Evolutionary conservation across 1,140 invertebrate species (phyloP).

Genomic region (Drosophila trapezifrons): DNA sequence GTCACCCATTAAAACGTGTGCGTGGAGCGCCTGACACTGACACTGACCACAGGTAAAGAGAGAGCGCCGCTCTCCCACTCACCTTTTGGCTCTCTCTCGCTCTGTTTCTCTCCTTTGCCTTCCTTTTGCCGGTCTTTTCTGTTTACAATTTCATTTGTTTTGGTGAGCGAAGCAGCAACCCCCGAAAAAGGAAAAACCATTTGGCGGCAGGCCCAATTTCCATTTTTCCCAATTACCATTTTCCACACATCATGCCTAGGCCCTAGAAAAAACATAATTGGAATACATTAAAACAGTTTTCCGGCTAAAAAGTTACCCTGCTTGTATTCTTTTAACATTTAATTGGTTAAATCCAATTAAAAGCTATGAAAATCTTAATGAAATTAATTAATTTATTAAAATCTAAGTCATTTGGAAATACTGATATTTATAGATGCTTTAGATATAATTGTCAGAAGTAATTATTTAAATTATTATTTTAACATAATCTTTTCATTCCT

Average conservation of each 20-base stretch:
- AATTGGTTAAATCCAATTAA: background rate
- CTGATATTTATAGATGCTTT: background rate
- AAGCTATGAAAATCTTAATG: background rate
- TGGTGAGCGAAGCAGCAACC: conserved; percentile 31
- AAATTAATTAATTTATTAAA: background rate
- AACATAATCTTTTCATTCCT: background rate
- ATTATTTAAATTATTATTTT: background rate
- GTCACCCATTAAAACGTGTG: conserved; percentile 46
- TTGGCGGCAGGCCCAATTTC: conserved; percentile 39
- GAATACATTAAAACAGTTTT: conserved; percentile 16
- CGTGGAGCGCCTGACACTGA: conserved; percentile 60
- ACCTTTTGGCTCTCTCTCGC: conserved; percentile 25
- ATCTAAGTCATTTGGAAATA: background rate
- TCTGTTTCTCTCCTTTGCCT: conserved; percentile 6
- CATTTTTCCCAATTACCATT: conserved; percentile 7
- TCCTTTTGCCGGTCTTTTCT: conserved; percentile 60
- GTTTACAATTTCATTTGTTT: conserved; percentile 67
- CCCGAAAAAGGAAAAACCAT: conserved; percentile 34
- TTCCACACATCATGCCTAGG: background rate
- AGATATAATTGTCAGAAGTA: background rate
- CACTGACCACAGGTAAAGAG: conserved; percentile 77
- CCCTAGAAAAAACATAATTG: conserved; percentile 17
- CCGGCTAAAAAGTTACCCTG: background rate
- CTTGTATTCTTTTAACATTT: background rate
- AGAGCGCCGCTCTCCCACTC: conserved; percentile 41